Base-by-base conservation (phyloP, 2,888 invertebrate species). In the Agrochola lota region DNA sequence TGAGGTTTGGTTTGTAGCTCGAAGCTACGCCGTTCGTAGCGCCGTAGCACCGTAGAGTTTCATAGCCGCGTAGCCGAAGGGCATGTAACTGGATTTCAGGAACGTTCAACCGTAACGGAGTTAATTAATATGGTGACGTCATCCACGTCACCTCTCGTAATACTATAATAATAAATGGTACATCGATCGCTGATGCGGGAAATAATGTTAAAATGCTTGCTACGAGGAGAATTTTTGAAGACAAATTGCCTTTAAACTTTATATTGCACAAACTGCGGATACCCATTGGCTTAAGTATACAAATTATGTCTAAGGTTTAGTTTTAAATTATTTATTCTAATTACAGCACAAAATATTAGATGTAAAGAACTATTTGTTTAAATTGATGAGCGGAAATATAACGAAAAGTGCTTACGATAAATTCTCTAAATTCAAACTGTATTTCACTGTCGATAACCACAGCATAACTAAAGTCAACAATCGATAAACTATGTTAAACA, bases 21-120 rank as follows among this genome's bases (percentile, higher is more conserved):
- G 46, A 17, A 62, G 85, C 87, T 85, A 87, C 85, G 82, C 66
- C 59, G 40, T 43, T 57, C 81, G 88, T 88, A 84, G 88, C 83
- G 20, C 23, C 73, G 88, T 87, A 88, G 81, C 78, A 30, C 20
- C 71, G 85, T 83, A 85, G 79, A 77, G 67, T 43, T 57, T 74
- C 85, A 86, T 85, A 89, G 84, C 59, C 80, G 63, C 86, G 87
- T 90, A 89, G 90, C 89, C 79, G 73, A 71, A 80, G 83, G 86
- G 70, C 73, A 79, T 63, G 68, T 87, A 89, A 90, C 88, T 84
- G 79, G 82, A 89, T 91, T 91, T 86, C 74, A 76, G 76, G 67
- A 59, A 72, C 87, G 79, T 77, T 85, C 85, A 79, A 52, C 84
- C 87, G 82, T 85, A 74, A 80, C 79, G 77, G 80, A 84, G 70